Evolutionary conservation across 2,113 vertebrate genomes (phyloP).

Genomic region (Notarius lentiginosus): DNA sequence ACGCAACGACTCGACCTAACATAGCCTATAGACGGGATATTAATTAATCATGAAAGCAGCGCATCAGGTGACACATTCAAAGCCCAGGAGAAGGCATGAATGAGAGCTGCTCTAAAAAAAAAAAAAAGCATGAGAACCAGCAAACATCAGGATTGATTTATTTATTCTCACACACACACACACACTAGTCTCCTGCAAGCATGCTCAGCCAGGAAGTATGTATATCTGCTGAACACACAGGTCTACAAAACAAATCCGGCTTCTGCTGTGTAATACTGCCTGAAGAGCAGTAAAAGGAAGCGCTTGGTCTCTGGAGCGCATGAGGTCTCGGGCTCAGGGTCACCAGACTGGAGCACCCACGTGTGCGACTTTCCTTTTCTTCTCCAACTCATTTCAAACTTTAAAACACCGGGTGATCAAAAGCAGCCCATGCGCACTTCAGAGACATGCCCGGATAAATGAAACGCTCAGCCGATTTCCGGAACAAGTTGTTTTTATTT

Average conservation of each 20-base stretch:
- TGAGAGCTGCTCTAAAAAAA: neutral
- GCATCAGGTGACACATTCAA: neutral
- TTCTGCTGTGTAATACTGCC: too few relatives aligned
- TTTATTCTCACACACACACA: too few relatives aligned
- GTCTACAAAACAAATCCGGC: too few relatives aligned
- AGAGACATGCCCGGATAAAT: neutral
- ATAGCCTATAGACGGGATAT: too few relatives aligned
- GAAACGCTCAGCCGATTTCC: neutral
- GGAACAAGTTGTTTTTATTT: neutral
- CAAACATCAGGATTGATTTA: too few relatives aligned
- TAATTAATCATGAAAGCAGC: neutral
- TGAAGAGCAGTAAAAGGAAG: too few relatives aligned
- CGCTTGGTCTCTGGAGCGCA: neutral
- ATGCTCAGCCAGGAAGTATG: neutral
- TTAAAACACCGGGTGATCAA: neutral
- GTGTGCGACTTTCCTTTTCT: constrained; percentile 14
- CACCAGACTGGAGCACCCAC: constrained; percentile 1
- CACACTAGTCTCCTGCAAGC: neutral
- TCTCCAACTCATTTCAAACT: neutral
- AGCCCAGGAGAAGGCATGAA: neutral
- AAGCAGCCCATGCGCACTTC: too few relatives aligned
- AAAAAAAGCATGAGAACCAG: neutral
- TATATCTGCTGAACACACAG: too few relatives aligned
- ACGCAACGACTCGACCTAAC: neutral
- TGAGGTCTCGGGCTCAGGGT: constrained; percentile 33